Percentiles rank a stretch among this genome's conserved stretches.
Evolutionary conservation across 2,797 vertebrate genomes (phyloP).

Genomic region (Pseudotriccus pelzelni): DNA sequence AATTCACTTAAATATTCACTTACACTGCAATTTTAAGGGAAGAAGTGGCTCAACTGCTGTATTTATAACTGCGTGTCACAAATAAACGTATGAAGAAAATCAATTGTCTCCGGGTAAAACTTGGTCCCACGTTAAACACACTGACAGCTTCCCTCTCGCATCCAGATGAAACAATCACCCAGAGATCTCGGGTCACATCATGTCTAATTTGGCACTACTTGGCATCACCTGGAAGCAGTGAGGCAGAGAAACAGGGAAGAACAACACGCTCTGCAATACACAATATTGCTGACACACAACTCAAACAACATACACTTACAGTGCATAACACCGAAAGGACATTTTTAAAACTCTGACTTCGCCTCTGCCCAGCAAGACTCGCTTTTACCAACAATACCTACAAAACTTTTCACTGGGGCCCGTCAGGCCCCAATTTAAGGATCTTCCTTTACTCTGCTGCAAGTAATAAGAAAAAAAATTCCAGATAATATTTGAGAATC

Average conservation of each 20-base stretch:
- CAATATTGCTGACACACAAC: neutral
- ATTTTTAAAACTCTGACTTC: neutral
- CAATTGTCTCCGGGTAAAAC: neutral
- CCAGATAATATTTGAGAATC: fast-evolving
- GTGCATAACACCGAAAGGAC: neutral
- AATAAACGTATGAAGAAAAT: neutral
- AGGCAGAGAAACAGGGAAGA: neutral
- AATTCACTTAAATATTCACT: slow-evolving; percentile 1
- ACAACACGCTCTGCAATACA: neutral
- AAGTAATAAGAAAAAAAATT: neutral
- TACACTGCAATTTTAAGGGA: neutral
- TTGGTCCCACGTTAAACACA: neutral
- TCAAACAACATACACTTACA: neutral
- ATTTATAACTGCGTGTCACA: neutral
- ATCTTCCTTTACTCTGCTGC: neutral
- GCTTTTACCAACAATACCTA: neutral
- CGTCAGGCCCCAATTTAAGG: fast-evolving
- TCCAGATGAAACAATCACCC: fast-evolving
- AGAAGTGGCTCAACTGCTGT: neutral
- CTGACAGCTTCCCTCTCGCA: neutral
- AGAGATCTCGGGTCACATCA: neutral
- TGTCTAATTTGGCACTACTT: neutral
- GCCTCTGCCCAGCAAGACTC: neutral
- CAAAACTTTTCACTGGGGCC: neutral
- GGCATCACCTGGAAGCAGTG: neutral